Evolutionary conservation across 2,113 vertebrate genomes (phyloP).

Genomic region (Mandrillus leucophaeus): DNA sequence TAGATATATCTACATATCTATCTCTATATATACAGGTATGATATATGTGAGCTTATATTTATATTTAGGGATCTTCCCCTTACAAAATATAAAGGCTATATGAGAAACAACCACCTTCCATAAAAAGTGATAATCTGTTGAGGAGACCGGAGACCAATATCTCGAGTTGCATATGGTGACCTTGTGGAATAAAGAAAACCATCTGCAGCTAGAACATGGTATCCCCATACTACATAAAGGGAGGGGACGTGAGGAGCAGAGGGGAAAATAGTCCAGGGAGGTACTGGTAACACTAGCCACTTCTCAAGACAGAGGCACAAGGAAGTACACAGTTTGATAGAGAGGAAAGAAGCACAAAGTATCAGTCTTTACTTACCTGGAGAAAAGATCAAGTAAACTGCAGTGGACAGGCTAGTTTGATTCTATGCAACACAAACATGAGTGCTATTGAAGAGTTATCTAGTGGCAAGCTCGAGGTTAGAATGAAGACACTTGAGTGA

Average conservation of each 20-base stretch:
- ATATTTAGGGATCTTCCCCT: not conserved
- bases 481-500: not conserved
- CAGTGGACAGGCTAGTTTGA: no score
- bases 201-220: not conserved
- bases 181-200: not conserved
- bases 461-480: not conserved
- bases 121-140: not conserved
- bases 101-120: no score
- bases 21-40: not conserved
- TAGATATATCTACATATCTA: not conserved
- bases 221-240: rapidly evolving
- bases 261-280: not conserved
- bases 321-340: not conserved
- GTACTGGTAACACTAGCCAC: rapidly evolving
- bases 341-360: not conserved
- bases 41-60: not conserved
- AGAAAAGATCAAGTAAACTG: not conserved
- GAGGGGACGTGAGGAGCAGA: rapidly evolving
- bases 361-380: not conserved
- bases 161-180: not conserved
- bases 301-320: not conserved
- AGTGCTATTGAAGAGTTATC: not conserved
- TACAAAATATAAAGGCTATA: not conserved
- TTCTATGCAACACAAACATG: not conserved
- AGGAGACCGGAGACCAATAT: not conserved